These are phyloP conservation scores for Phalacrocorax brasilianus DNA, from an alignment of 2,113 vertebrate genomes.

Conservation along the genomic window DNA sequence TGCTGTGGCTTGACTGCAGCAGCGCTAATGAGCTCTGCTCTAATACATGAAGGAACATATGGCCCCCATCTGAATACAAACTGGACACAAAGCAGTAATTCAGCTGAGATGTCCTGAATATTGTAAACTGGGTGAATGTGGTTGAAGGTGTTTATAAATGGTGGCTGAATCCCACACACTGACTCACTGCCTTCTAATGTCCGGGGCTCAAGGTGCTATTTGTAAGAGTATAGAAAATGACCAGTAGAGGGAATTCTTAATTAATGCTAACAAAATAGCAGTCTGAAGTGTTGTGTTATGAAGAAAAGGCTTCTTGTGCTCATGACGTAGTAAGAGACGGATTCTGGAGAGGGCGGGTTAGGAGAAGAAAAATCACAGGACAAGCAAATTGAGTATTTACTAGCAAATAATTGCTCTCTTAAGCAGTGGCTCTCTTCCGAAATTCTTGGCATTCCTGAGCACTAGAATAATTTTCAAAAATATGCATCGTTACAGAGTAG, in stretches of 20 bases:
- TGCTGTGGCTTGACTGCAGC: conserved; percentile 61
- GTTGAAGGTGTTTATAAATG: conserved; percentile 77
- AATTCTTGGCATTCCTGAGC: conserved; percentile 78
- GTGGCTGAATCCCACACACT: conserved; percentile 62
- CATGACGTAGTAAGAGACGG: conserved; percentile 73
- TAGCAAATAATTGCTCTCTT: conserved; percentile 80
- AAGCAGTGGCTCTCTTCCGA: conserved; percentile 77
- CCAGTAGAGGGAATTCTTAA: conserved; percentile 78
- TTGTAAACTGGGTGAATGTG: conserved; percentile 74
- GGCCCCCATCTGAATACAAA: conserved; percentile 77
- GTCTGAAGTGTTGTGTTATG: conserved; percentile 73
- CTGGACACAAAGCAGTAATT: conserved; percentile 75
- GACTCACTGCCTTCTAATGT: conserved; percentile 66
- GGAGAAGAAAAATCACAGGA: conserved; percentile 79
- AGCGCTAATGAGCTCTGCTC: conserved; percentile 64
- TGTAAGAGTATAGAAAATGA: conserved; percentile 69
- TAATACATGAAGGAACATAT: conserved; percentile 74
- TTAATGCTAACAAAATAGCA: conserved; percentile 78
- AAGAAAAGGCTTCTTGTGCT: conserved; percentile 80
- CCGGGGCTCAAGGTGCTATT: conserved; percentile 68
- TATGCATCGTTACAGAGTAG: conserved; percentile 69
- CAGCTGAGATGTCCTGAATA: conserved; percentile 69
- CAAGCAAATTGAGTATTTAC: conserved; percentile 80
- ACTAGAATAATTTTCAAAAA: conserved; percentile 73
- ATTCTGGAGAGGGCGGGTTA: conserved; percentile 77